These are phyloP conservation scores for Anhinga anhinga DNA, from an alignment of 2,113 vertebrate species.

Conservation along the genomic window DNA sequence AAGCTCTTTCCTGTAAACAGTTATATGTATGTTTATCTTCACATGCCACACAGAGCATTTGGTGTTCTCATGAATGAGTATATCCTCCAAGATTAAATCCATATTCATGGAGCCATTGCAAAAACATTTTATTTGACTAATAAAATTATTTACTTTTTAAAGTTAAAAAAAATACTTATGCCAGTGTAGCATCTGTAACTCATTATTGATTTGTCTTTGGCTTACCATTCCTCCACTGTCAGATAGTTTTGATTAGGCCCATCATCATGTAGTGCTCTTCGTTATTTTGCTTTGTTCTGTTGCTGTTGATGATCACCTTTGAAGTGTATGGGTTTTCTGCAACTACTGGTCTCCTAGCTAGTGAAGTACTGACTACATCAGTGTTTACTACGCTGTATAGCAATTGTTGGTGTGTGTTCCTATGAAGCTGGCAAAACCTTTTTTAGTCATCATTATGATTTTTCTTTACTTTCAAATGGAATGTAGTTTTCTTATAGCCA, in stretches of 20 bases:
- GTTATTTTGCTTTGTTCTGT: neutral
- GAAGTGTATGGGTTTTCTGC: neutral
- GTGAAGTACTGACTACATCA: neutral
- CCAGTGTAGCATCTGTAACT: neutral
- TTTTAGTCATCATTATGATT: neutral
- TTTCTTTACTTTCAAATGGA: neutral
- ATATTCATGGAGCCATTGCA: neutral
- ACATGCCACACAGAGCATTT: neutral
- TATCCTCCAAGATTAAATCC: neutral
- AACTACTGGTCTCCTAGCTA: neutral
- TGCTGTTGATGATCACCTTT: neutral
- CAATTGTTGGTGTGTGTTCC: neutral
- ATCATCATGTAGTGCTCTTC: neutral
- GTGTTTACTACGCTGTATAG: neutral
- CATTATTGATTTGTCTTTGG: neutral
- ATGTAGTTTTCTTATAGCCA: neutral
- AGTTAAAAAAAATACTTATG: neutral
- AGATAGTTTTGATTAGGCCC: neutral
- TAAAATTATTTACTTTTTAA: neutral
- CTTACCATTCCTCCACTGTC: neutral
- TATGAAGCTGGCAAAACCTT: neutral
- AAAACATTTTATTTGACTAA: neutral
- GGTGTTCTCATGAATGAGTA: neutral
- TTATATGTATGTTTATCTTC: neutral
- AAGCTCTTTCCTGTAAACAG: neutral